A percentile compares a stretch with the other conserved stretches of the same genome.
These are phyloP conservation scores for Geococcyx californianus DNA, from an alignment of 2,113 vertebrate species.

Conservation along the genomic window DNA sequence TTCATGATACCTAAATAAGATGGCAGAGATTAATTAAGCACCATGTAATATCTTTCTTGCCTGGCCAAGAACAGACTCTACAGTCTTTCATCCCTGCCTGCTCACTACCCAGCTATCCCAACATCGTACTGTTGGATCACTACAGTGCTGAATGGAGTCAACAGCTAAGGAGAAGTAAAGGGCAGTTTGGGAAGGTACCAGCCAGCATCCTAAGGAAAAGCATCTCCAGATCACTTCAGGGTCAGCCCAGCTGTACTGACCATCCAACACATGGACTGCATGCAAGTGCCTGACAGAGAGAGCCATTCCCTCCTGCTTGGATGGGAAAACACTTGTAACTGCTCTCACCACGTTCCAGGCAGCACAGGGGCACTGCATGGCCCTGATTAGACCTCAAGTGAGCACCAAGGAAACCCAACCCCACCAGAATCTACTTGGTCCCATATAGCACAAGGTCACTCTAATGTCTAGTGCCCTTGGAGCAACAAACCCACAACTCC, in stretches of 20 bases:
- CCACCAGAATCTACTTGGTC: neutral
- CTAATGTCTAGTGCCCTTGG: neutral
- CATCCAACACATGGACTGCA: neutral
- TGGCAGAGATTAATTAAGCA: neutral
- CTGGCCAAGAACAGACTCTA: neutral
- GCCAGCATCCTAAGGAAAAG: neutral
- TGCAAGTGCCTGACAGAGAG: neutral
- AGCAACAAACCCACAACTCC: neutral
- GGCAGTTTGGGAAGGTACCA: neutral
- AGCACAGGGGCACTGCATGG: neutral
- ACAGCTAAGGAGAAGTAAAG: neutral
- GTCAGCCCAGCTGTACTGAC: neutral
- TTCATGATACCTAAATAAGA: neutral
- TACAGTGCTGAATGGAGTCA: neutral
- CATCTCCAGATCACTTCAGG: neutral
- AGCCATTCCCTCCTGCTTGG: neutral
- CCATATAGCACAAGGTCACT: neutral
- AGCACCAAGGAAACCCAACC: neutral
- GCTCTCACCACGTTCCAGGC: neutral
- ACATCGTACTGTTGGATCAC: neutral
- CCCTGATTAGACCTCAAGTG: fast-evolving
- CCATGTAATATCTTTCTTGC: neutral
- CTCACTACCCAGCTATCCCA: neutral
- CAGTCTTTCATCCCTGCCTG: neutral
- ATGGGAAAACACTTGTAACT: neutral